Base-by-base conservation (phyloP, 2,113 vertebrate species). In the Hassar affinis region DNA sequence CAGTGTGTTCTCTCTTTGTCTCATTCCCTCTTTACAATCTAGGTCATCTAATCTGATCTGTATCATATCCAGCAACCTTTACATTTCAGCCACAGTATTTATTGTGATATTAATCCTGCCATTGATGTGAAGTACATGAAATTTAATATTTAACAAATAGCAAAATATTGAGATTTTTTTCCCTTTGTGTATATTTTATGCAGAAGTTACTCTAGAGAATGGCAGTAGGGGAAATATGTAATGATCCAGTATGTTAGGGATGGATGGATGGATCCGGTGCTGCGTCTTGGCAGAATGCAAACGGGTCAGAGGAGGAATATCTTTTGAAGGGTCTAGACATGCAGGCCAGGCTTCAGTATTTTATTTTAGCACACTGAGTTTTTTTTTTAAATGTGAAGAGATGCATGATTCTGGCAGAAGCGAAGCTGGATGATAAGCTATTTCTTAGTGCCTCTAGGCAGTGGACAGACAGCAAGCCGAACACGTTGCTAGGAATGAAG, bases 21-120 rank as follows among this genome's bases (percentile, higher is more conserved):
- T 75, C 69, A 56, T 51, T 78, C 47, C 56, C n/a, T 45, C 33
- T 78, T 54, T 49, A 20, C 49, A 69, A 82, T 86, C 79, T 88
- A 86, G 87, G 87, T 82, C 85, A 84, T 79, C 49, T 72, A 81
- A 80, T 47, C 71, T 81, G 78, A 84, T 85, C 69, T 82, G 85
- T 88, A 84, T 88, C 82, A 85, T 75, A 83, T 84, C 81, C 84
- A 81, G 85, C 81, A 68, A 86, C 45, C 27, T 49, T 49, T 72
- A 59, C 75, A 64, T 85, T 86, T 83, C 54, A 87, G 86, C n/a
- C 14, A 45, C 52, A 47, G 54, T 78, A 84, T 78, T 85, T 72
- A 84, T 83, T 62, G 71, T 27, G 47, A 18, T 81, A 71, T 85
- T 85, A 42, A 78, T 74, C 72, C 66, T 57, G n/a, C 47, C 35